These are phyloP conservation scores for Leptodirus hochenwartii DNA, from an alignment of 2,888 invertebrate species.

Conservation along the genomic window DNA sequence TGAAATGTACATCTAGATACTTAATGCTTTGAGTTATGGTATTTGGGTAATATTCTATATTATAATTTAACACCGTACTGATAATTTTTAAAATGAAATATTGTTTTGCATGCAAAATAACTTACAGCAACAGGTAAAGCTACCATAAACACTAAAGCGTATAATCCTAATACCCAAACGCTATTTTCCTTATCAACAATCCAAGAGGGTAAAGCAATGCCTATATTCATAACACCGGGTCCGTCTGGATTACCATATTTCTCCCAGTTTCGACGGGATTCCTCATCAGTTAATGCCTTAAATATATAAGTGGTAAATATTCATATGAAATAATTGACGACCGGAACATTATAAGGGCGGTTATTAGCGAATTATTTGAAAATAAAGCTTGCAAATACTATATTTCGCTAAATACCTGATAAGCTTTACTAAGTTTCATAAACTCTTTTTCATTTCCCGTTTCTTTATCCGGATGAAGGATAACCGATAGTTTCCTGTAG, in stretches of 20 bases:
- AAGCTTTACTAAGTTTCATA: conserved; percentile 89
- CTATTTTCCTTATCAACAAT: conserved; percentile 99
- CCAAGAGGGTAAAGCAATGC: conserved; percentile 98
- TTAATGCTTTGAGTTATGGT: too few species aligned
- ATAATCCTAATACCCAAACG: conserved; percentile 89
- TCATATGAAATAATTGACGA: conserved; percentile 7
- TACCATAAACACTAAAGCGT: conserved; percentile 95
- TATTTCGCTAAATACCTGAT: conserved; percentile 41
- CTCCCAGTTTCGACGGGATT: conserved; percentile 94
- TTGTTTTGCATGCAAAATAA: too few species aligned
- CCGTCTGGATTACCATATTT: conserved; percentile 99
- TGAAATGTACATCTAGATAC: too few species aligned
- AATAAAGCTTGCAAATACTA: neutral
- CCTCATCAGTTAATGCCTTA: conserved; percentile 90
- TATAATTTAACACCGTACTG: too few species aligned
- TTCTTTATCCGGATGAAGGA: conserved; percentile 94
- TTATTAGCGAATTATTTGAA: neutral
- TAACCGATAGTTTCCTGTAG: conserved; percentile 82
- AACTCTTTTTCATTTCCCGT: conserved; percentile 94
- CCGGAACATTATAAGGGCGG: neutral
- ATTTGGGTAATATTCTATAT: too few species aligned
- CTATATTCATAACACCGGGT: conserved; percentile 97
- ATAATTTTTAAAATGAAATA: too few species aligned
- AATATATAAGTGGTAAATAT: conserved; percentile 4
- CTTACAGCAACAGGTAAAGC: conserved; percentile 71